Percentiles rank a stretch among this genome's conserved stretches.
These are phyloP conservation scores for Tigriopus californicus DNA, from an alignment of 2,888 invertebrate genomes.

Conservation along the genomic window DNA sequence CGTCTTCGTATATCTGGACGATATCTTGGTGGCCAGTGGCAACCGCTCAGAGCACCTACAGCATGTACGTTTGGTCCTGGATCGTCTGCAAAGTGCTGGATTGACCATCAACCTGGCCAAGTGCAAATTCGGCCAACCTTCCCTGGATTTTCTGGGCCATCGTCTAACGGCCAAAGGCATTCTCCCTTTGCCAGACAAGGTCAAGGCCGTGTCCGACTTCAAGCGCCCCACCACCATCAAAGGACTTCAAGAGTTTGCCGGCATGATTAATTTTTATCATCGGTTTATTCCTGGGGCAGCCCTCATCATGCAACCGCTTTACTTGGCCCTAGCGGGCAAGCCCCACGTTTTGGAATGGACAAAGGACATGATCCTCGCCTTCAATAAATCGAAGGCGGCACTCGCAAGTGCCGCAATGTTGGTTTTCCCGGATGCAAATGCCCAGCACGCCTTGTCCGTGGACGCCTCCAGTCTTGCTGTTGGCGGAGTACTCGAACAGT, in stretches of 20 bases:
- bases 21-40: constrained; percentile 23
- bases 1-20: constrained; percentile 24
- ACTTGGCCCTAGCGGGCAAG: too few species aligned
- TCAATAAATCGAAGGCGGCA: too few species aligned
- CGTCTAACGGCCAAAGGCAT: neutral
- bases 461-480: neutral
- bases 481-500: neutral
- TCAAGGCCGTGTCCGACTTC: too few species aligned
- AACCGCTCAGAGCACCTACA: neutral
- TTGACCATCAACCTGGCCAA: neutral
- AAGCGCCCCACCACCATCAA: constrained; percentile 8
- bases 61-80: neutral
- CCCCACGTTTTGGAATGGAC: too few species aligned
- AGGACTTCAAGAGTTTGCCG: constrained; percentile 5
- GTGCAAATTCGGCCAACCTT: neutral
- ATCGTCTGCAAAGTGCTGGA: neutral
- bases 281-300: too few species aligned
- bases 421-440: too few species aligned
- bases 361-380: too few species aligned
- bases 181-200: neutral
- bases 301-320: too few species aligned
- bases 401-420: too few species aligned
- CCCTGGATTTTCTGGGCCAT: constrained; percentile 3
- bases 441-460: neutral
- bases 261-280: neutral